A percentile compares a stretch with the other conserved stretches of the same genome.
Conservation (phyloP, 1,140 invertebrate species). For the Thrips palmi region DNA sequence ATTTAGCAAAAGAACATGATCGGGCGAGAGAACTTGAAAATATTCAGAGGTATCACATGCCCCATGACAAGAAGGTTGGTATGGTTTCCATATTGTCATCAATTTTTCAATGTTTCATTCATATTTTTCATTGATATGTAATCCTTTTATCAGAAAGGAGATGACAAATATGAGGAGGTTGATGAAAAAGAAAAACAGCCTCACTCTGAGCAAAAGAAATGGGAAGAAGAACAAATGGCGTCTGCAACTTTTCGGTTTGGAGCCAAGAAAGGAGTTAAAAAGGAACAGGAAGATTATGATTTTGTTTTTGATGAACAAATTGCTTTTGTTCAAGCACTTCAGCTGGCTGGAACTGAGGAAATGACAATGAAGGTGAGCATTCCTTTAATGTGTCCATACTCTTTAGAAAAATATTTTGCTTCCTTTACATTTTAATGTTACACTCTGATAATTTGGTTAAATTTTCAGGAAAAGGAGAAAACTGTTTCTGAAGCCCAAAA, state of each 20-base stretch:
- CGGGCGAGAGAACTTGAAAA: slow-evolving; percentile 80
- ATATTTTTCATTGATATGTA: slow-evolving; percentile 2
- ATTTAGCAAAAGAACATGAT: slow-evolving; percentile 89
- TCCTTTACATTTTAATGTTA: slow-evolving; percentile 6
- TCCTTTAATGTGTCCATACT: slow-evolving; percentile 8
- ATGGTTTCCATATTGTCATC: too few relatives aligned
- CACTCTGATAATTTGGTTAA: slow-evolving; percentile 10
- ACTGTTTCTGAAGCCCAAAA: slow-evolving; percentile 47
- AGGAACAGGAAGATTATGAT: slow-evolving; percentile 69
- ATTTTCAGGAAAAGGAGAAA: slow-evolving; percentile 26
- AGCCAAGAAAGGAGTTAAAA: slow-evolving; percentile 69
- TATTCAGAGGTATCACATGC: slow-evolving; percentile 86
- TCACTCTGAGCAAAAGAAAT: slow-evolving; percentile 89
- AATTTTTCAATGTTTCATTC: background rate
- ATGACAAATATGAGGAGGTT: slow-evolving; percentile 66
- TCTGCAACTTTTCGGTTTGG: slow-evolving; percentile 88
- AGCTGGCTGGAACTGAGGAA: slow-evolving; percentile 63
- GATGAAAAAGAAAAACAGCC: slow-evolving; percentile 70
- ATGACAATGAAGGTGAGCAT: slow-evolving; percentile 25
- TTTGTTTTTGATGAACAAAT: slow-evolving; percentile 89
- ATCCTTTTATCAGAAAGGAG: slow-evolving; percentile 23
- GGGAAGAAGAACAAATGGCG: slow-evolving; percentile 94
- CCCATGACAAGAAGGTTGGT: slow-evolving; percentile 42
- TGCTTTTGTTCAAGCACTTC: slow-evolving; percentile 89
- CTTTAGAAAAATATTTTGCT: slow-evolving; percentile 1